Evolutionary conservation across 1,140 invertebrate species (phyloP).

Genomic region (Zaprionus ornatus): DNA sequence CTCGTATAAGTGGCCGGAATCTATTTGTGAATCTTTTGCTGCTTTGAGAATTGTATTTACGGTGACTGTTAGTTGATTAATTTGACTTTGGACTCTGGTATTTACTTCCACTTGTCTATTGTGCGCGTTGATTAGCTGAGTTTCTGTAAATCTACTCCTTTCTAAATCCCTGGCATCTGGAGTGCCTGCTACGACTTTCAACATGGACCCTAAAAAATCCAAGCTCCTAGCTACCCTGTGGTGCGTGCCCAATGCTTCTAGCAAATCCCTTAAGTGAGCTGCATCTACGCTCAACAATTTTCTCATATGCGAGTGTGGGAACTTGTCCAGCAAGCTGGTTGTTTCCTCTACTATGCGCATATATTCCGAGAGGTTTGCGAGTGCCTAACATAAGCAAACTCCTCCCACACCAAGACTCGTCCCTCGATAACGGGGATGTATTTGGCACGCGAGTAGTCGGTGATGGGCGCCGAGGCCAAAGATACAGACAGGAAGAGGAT

Average conservation of each 20-base stretch:
- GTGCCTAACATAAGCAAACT: slow-evolving; percentile 11
- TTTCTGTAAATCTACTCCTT: slow-evolving; percentile 1
- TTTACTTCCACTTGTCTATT: background rate
- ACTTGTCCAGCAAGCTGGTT: slow-evolving; percentile 1
- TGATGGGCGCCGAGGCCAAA: slow-evolving; percentile 6
- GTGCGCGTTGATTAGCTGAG: too few species aligned
- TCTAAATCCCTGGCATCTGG: background rate
- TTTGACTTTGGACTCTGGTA: background rate
- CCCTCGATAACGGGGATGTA: slow-evolving; percentile 21
- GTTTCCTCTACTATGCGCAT: slow-evolving; percentile 24
- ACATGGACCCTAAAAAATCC: background rate
- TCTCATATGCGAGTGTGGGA: slow-evolving; percentile 30
- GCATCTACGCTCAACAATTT: slow-evolving; percentile 6
- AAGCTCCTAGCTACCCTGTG: background rate
- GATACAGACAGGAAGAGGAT: slow-evolving; percentile 3
- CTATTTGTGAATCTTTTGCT: background rate
- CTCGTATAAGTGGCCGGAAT: background rate
- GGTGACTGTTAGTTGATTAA: background rate
- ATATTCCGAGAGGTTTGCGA: slow-evolving; percentile 25
- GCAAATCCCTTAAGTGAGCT: background rate
- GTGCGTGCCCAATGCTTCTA: background rate
- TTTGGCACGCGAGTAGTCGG: slow-evolving; percentile 17
- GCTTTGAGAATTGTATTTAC: background rate
- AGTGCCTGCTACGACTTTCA: slow-evolving; percentile 3
- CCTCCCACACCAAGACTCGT: background rate